phyloP scores from a whole-genome alignment of 1,140 invertebrate species.

The Pseudomyrmex sp. region DNA sequence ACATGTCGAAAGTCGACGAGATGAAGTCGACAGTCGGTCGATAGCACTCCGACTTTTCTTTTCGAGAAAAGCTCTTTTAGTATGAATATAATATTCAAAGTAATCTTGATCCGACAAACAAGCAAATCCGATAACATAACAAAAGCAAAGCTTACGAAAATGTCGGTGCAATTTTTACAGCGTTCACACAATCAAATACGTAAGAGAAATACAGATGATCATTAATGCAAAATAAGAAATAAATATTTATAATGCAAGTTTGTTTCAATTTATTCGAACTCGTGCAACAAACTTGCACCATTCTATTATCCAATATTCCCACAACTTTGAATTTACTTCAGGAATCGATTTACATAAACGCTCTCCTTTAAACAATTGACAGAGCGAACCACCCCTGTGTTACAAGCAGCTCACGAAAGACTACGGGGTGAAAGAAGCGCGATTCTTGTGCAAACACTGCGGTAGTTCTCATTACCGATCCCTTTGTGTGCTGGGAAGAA shows the following conservation, averaged over 20 bases:
- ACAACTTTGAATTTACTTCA: slow-evolving; percentile 16
- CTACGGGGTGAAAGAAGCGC: slow-evolving; percentile 32
- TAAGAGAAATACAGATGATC: neutral
- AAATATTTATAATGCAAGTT: neutral
- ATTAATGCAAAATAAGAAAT: too few relatives aligned
- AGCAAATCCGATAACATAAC: neutral
- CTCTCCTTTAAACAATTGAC: slow-evolving; percentile 48
- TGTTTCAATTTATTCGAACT: slow-evolving; percentile 7
- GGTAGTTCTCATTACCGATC: slow-evolving; percentile 68
- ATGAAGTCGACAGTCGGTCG: slow-evolving; percentile 8
- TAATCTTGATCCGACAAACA: neutral
- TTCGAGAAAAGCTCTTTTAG: neutral
- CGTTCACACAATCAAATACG: neutral
- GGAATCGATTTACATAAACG: slow-evolving; percentile 14
- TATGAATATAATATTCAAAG: neutral
- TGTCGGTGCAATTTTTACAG: neutral
- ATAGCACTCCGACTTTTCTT: slow-evolving; percentile 13
- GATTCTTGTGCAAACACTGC: slow-evolving; percentile 68
- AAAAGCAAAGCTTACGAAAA: neutral
- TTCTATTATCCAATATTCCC: neutral
- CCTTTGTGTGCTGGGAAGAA: slow-evolving; percentile 58
- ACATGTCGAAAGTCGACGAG: neutral
- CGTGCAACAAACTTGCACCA: neutral
- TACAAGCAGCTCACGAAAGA: slow-evolving; percentile 37
- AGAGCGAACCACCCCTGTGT: slow-evolving; percentile 28